Evolutionary conservation across 2,888 invertebrate genomes (phyloP), one percentile per base, ranked within the genome.

Genomic region (Agonopterix alstromeriana): DNA sequence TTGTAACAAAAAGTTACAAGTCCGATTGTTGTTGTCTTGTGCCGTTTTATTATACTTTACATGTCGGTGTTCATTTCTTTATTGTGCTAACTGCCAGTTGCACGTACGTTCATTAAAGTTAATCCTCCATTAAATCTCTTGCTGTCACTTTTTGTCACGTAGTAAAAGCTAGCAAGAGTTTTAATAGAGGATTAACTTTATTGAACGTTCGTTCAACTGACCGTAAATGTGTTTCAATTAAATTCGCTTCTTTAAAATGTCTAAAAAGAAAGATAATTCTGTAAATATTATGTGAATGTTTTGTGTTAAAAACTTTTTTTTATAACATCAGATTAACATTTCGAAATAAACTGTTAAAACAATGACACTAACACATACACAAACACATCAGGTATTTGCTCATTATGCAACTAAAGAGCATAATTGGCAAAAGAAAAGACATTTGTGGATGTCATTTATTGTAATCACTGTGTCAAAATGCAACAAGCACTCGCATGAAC

Each of bases 361-460:
- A 38, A 27, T 46, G 50, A 69, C 66, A 77, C 69, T 69, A 65
- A 81, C 75, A 84, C 80, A 76, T 53, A 67, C 64, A 71, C 70
- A 67, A 71, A 60, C 76, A 73, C 65, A 63, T 62, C 58, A 61
- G 73, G 88, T 89, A 87, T 88, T 88, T 84, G 86, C 87, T 87
- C 87, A 87, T 89, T 85, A 83, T 84, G 88, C 86, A 65, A 70
- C 54, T 67, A 65, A 74, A 77, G 70, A 61, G 84, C 87, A 87
- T 86, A 86, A 87, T 87, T 87, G 88, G 88, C 86, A 86, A 82
- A 72, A 67, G 54, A 51, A 17, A 50, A 57, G 49, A 60, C 50
- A 70, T 64, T 61, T 73, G 71, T 85, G 84, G 88, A 73, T 85
- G 86, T 87, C 88, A 88, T 88, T 87, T 87, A 86, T 77, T 73